Percentiles rank a stretch among this genome's conserved stretches.
phyloP scores from a whole-genome alignment of 2,888 invertebrate species.

The Brachyptera risi region DNA sequence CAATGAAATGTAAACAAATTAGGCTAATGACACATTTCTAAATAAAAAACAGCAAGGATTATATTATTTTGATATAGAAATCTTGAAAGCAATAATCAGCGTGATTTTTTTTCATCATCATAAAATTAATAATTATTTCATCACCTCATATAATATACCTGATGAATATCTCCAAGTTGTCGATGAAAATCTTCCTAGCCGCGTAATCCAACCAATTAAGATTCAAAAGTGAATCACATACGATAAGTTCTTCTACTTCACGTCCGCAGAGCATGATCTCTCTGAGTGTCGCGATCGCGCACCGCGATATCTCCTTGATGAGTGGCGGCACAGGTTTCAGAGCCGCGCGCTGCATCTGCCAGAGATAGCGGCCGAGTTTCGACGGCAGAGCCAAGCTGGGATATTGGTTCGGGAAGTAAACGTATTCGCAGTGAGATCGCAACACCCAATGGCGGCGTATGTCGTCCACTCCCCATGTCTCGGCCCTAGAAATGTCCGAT shows the following conservation, averaged over 20 bases:
- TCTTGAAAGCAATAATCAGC: too few species aligned
- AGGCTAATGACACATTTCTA: too few species aligned
- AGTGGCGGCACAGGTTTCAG: background rate
- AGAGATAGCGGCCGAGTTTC: background rate
- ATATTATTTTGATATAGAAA: too few species aligned
- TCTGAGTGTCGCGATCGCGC: background rate
- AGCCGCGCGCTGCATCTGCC: background rate
- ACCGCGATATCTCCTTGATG: background rate
- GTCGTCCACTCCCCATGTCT: background rate
- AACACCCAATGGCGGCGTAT: slow-evolving; percentile 20
- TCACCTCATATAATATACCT: slow-evolving; percentile 15
- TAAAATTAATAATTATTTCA: too few species aligned
- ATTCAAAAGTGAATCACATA: slow-evolving; percentile 20
- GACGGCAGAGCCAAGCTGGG: background rate
- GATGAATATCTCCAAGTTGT: background rate
- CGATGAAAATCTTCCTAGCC: slow-evolving; percentile 4
- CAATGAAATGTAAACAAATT: too few species aligned
- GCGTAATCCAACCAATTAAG: slow-evolving; percentile 2
- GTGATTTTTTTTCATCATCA: too few species aligned
- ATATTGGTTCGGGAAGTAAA: slow-evolving; percentile 15
- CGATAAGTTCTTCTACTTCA: background rate
- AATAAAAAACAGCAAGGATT: too few species aligned
- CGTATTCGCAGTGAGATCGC: slow-evolving; percentile 3
- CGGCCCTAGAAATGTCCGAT: background rate
- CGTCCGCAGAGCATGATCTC: background rate